Base-by-base conservation (phyloP, 1,140 invertebrate genomes). In the Drosophila prosaltans region DNA sequence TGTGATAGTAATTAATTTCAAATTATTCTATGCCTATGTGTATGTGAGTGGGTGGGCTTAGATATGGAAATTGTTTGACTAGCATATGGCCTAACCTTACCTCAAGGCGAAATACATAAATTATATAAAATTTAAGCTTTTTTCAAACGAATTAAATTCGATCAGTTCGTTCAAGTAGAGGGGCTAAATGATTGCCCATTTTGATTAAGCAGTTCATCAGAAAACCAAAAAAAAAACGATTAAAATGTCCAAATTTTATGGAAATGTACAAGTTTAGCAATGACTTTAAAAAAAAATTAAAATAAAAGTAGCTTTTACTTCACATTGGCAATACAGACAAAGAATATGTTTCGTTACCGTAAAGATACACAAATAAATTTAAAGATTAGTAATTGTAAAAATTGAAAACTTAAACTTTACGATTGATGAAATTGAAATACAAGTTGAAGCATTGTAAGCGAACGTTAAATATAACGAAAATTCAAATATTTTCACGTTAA, bases 1-100 rank as follows among this genome's bases (percentile, higher is more conserved):
- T 51, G 45, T 51, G 45, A 26, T 51, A 51, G 45, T 51, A 51
- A 51, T 51, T 51, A 51, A 51, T 51, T 51, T 51, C 21, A 51
- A 51, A 51, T 51, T 51, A 51, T 51, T 51, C 45, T 10, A 2
- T 2, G 24, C 21, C 45, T 51, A 51, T 40, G 39, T 40, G 10
- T 11, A 11, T 40, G 39, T 39, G 6, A 5, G 16, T 10, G 21
- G n/a, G 45, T 10, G n/a, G 45, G 45, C 45, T 48, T 48, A 48
- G 45, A 24, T 24, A 48, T 24, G 43, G 43, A 48, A 36, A 24
- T 48, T 48, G 43, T 48, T 48, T 48, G 43, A 24, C 6, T 51
- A 3, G 45, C 45, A 51, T 51, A 51, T 51, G 21, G 6, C 45
- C 45, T 10, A 9, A 48, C 21, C 45, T 51, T 26, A 51, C 45